Percentiles rank a stretch among this genome's conserved stretches.
These are phyloP conservation scores for Laticauda colubrina DNA, from an alignment of 2,113 vertebrate species.

Conservation along the genomic window DNA sequence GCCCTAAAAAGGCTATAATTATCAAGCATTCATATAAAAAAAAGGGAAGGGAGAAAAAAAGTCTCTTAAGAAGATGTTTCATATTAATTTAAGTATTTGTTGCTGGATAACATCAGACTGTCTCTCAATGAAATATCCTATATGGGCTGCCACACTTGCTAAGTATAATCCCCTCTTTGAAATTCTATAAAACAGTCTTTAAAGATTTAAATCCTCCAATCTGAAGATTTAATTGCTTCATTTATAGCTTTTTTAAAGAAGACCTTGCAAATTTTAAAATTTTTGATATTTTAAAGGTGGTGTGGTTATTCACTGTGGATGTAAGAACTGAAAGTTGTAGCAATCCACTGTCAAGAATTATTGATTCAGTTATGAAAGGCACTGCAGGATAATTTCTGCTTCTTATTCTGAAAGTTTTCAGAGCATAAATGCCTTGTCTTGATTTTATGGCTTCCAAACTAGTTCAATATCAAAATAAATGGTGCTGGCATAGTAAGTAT, in stretches of 20 bases:
- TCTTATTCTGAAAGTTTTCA: conserved; percentile 53
- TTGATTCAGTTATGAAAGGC: conserved; percentile 18
- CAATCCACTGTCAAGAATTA: conserved; percentile 30
- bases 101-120: conserved; percentile 74
- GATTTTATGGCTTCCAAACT: conserved; percentile 65
- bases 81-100: conserved; percentile 78
- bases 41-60: conserved; percentile 47
- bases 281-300: conserved; percentile 70
- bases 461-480: conserved; percentile 63
- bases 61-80: conserved; percentile 72
- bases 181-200: conserved; percentile 74
- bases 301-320: conserved; percentile 48
- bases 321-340: conserved; percentile 53
- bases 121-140: conserved; percentile 70
- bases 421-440: conserved; percentile 46
- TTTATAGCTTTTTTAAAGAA: conserved; percentile 67
- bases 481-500: conserved; percentile 55
- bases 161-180: conserved; percentile 78
- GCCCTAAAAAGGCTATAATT: conserved; percentile 49
- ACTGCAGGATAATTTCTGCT: conserved; percentile 39
- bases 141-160: conserved; percentile 76
- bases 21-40: conserved; percentile 56
- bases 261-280: conserved; percentile 75
- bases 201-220: conserved; percentile 76
- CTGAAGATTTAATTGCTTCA: conserved; percentile 78